phyloP scores from a whole-genome alignment of 2,797 vertebrate genomes.

The Phoxinus dragarum region DNA sequence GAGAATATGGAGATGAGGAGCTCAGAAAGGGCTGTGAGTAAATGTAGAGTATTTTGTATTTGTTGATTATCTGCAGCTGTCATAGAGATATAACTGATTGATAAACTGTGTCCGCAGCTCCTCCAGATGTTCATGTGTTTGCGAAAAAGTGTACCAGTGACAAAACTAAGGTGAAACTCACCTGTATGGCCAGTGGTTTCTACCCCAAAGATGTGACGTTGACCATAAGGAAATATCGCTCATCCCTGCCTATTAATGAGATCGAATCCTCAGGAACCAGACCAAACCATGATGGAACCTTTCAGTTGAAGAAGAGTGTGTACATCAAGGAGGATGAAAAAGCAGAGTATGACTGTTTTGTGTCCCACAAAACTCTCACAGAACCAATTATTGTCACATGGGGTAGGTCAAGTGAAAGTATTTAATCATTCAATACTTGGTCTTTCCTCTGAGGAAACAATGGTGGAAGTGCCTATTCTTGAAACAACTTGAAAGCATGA shows the following conservation, averaged over 20 bases:
- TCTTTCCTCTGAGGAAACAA: background rate
- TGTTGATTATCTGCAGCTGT: background rate
- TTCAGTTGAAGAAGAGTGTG: constrained; percentile 61
- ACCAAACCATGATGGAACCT: constrained; percentile 68
- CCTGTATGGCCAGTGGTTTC: background rate
- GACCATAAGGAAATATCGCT: background rate
- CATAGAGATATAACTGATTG: constrained; percentile 41
- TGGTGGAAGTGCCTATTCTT: background rate
- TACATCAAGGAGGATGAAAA: constrained; percentile 54
- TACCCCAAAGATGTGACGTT: background rate
- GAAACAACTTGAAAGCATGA: background rate
- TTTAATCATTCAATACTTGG: too few species aligned
- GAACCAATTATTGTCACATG: background rate
- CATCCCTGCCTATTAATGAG: background rate
- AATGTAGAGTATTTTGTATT: background rate
- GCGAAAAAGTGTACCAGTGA: background rate
- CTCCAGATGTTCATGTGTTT: constrained; percentile 33
- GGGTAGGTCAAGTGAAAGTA: constrained; percentile 55
- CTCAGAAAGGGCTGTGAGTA: fast-evolving
- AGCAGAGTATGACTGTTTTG: constrained; percentile 54
- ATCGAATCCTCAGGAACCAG: fast-evolving
- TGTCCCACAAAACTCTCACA: background rate
- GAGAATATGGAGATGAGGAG: fast-evolving
- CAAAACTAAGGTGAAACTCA: background rate
- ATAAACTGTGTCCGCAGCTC: constrained; percentile 58